Evolutionary conservation across 2,113 vertebrate species (phyloP).

Genomic region (Brachypteracias leptosomus): DNA sequence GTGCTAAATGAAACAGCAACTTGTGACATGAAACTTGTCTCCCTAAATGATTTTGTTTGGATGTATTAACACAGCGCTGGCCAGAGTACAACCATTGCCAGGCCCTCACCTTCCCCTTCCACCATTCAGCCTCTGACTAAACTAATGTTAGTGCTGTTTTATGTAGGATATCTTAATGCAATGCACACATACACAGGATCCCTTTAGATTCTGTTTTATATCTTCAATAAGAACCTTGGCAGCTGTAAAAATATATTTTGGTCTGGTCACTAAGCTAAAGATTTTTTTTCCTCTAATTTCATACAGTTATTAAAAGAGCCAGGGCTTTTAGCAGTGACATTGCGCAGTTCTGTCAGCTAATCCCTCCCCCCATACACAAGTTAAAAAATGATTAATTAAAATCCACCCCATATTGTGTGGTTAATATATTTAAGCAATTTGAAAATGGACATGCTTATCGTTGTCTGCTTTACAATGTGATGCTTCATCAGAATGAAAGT

Average conservation of each 20-base stretch:
- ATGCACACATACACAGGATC: background rate
- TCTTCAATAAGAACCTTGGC: conserved; percentile 43
- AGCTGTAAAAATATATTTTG: conserved; percentile 54
- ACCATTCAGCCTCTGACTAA: background rate
- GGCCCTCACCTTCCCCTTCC: background rate
- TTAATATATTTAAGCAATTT: conserved; percentile 44
- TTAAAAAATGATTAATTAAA: conserved; percentile 54
- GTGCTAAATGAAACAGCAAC: background rate
- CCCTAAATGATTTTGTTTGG: background rate
- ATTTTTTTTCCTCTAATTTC: conserved; percentile 24
- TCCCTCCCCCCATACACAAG: background rate
- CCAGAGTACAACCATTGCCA: background rate
- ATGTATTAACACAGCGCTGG: background rate
- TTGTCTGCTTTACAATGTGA: conserved; percentile 26
- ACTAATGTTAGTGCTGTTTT: background rate
- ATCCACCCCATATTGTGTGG: background rate
- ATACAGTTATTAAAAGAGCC: conserved; percentile 34
- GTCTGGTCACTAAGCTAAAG: conserved; percentile 39
- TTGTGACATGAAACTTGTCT: background rate
- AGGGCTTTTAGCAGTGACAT: conserved; percentile 39
- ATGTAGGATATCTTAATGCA: conserved; percentile 5
- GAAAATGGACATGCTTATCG: conserved; percentile 34
- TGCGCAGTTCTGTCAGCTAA: conserved; percentile 16
- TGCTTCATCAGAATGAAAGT: conserved; percentile 8
- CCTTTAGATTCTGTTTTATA: conserved; percentile 61